These are phyloP conservation scores for Petrophora chlorosata DNA, from an alignment of 2,888 invertebrate species.

Conservation along the genomic window DNA sequence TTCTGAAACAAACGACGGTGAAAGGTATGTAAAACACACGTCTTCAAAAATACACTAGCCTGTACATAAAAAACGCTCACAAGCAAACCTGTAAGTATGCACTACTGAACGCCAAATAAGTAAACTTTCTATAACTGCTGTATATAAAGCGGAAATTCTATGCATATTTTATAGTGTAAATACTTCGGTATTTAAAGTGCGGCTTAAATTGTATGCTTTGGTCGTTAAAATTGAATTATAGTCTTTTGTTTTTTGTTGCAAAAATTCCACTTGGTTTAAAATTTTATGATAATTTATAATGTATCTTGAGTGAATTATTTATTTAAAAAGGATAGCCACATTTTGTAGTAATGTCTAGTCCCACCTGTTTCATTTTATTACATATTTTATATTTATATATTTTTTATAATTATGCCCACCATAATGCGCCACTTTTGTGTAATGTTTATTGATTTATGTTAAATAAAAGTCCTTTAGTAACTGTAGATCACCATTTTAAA, in stretches of 20 bases:
- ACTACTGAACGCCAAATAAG: conserved; percentile 30
- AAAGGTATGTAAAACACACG: conserved; percentile 58
- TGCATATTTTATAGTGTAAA: conserved; percentile 46
- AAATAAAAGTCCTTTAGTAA: no score
- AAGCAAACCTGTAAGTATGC: conserved; percentile 43
- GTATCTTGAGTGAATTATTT: no score
- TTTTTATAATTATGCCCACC: no score
- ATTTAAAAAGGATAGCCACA: no score
- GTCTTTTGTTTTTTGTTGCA: background rate
- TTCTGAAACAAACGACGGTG: conserved; percentile 24
- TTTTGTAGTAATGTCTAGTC: no score
- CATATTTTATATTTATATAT: no score
- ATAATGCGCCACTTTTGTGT: no score
- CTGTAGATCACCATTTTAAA: no score
- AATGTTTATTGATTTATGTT: no score
- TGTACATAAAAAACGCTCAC: conserved; percentile 1
- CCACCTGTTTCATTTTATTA: no score
- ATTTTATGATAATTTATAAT: background rate
- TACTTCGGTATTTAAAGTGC: conserved; percentile 50
- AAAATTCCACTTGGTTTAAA: background rate
- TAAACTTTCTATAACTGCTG: conserved; percentile 62
- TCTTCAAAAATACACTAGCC: conserved; percentile 21
- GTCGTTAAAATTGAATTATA: conserved; percentile 17
- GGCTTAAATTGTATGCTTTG: conserved; percentile 44
- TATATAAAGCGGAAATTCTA: conserved; percentile 61